Conservation (phyloP, 37 sponge, comb jelly and placozoan species). For the Petrosia ficiformis region DNA sequence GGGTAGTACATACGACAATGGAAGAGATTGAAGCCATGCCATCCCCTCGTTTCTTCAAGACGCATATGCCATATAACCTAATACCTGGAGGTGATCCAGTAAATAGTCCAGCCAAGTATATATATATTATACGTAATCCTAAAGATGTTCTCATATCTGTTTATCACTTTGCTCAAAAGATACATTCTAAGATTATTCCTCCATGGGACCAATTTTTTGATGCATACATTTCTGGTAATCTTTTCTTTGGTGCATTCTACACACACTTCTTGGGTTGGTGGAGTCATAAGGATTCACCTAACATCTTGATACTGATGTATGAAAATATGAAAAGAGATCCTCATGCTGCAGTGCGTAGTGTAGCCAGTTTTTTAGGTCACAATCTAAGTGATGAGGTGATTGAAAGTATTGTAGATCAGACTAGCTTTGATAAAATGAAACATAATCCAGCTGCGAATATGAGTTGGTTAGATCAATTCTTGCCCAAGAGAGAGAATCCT, state of each 20-base stretch:
- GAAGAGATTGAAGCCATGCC: too few species aligned
- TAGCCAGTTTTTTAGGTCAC: constrained; percentile 15
- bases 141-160: constrained; percentile 22
- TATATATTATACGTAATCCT: constrained; percentile 32
- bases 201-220: constrained; percentile 31
- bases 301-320: constrained; percentile 6
- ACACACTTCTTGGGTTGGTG: constrained; percentile 21
- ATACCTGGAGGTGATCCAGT: constrained; percentile 16
- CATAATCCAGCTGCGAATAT: neutral
- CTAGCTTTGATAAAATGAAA: constrained; percentile 13
- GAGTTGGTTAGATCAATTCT: neutral
- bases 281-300: neutral
- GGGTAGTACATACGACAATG: too few species aligned
- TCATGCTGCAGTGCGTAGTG: neutral
- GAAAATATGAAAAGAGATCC: constrained; percentile 32
- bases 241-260: constrained; percentile 7
- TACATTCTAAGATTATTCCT: neutral
- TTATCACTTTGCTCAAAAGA: neutral
- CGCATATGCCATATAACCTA: constrained; percentile 16
- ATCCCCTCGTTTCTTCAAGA: too few species aligned
- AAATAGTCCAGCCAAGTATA: constrained; percentile 25
- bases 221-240: constrained; percentile 7
- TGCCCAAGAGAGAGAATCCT: too few species aligned
- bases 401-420: constrained; percentile 9
- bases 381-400: neutral